Evolutionary conservation across 2,888 invertebrate species (phyloP), one percentile per base, ranked within the genome.

Genomic region (Eilema sororculum): DNA sequence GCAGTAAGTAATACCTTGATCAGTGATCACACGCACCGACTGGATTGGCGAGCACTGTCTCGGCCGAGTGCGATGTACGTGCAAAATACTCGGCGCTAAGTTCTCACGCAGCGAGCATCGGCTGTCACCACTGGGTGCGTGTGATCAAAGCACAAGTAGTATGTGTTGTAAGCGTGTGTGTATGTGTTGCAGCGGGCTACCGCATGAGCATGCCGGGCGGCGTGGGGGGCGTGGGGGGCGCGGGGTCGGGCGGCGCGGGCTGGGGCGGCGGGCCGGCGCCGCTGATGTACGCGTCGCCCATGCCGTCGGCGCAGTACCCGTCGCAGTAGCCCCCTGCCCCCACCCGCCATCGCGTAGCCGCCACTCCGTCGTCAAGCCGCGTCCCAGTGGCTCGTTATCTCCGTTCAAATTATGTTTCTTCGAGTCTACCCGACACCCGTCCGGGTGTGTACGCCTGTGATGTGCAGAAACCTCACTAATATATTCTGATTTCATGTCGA

Each of bases 301-400:
- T 98, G 96, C 98, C 98, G 91, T 98, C 97, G 86, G 93, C 93
- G 87, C 97, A 98, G 96, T 98, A 98, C 95, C 98, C 97, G 89
- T 97, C 98, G 93, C 98, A 98, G 97, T 98, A 98, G 97, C 87
- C 74, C 65, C 76, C 76, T 69, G 58, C 46, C 16, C 58, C 58
- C 22, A 10, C 63, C 37, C 28, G 28, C 64, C 64, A 52, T 25
- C 57, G 63, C 62, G 3, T 41, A 60, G 56, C 61, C 60, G 24
- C 64, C 6, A 64, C 71, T 41, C 64, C 58, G 37, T 56, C 64
- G 71, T 67, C 46, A 63, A 33, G 59, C 65, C 65, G n/a, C 25
- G 0, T 2, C 59, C 41, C 6, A 22, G 28, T 61, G 65, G 65
- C 69, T 61, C 59, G 59, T 60, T 68, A 52, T 68, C 65, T 65